Conservation (phyloP, 2,888 invertebrate genomes). For the Rhogogaster chlorosoma region DNA sequence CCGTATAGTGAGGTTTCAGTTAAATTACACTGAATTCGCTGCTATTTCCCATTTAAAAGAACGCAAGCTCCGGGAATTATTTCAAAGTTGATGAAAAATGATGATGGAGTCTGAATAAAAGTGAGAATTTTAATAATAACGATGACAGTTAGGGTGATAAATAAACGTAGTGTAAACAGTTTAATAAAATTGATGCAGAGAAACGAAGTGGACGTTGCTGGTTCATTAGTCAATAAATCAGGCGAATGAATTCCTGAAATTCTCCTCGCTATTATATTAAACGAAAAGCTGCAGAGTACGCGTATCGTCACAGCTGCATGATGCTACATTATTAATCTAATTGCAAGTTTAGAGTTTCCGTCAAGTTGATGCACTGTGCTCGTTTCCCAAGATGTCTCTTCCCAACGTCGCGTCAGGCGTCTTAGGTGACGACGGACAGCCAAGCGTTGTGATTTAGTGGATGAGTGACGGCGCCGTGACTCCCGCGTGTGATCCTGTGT, state of each 20-base stretch:
- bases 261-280: neutral
- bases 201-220: neutral
- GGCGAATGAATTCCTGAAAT: neutral
- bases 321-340: conserved; percentile 20
- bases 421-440: conserved; percentile 41
- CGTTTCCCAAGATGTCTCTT: conserved; percentile 24
- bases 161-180: neutral
- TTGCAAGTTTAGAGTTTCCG: conserved; percentile 36
- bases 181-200: neutral
- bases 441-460: conserved; percentile 43
- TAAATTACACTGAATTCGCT: neutral
- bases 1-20: neutral
- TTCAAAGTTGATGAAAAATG: neutral
- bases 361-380: conserved; percentile 35
- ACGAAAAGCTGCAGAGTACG: neutral
- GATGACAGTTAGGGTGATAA: conserved; percentile 5
- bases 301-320: neutral
- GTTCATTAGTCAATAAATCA: conserved; percentile 9
- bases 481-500: conserved; percentile 33
- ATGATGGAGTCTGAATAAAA: neutral
- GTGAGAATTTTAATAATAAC: neutral
- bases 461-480: conserved; percentile 24
- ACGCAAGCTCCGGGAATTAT: neutral
- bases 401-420: neutral
- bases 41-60: too few relatives aligned